phyloP scores from a whole-genome alignment of 2,888 invertebrate genomes.

The Tenodera sinensis region DNA sequence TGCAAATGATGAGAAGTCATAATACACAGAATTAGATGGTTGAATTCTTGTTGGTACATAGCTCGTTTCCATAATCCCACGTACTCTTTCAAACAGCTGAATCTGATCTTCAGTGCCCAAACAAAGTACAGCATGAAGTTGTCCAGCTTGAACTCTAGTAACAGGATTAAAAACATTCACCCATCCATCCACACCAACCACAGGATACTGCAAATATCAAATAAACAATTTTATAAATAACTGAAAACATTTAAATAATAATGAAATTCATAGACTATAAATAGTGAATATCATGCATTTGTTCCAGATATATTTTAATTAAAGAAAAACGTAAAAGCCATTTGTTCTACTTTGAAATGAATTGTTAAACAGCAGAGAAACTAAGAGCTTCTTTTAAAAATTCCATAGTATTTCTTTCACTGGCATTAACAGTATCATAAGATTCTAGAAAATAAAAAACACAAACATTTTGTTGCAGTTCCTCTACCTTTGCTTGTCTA shows the following conservation, averaged over 20 bases:
- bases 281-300: no score
- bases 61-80: neutral
- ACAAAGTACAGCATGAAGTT: conserved; percentile 55
- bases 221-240: neutral
- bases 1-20: neutral
- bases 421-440: no score
- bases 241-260: no score
- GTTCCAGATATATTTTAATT: no score
- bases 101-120: conserved; percentile 60
- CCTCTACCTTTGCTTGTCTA: conserved; percentile 51
- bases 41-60: neutral
- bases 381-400: no score
- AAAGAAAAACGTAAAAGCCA: no score
- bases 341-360: no score
- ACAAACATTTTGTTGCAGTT: neutral
- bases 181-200: conserved; percentile 59
- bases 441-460: neutral
- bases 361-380: no score
- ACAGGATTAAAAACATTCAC: conserved; percentile 49
- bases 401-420: no score
- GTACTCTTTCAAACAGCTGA: conserved; percentile 34
- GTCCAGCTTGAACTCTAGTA: conserved; percentile 49
- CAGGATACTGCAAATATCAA: conserved; percentile 49
- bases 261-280: no score
- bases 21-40: neutral